Conservation (phyloP, 2,113 vertebrate species). For the Otus sunia region DNA sequence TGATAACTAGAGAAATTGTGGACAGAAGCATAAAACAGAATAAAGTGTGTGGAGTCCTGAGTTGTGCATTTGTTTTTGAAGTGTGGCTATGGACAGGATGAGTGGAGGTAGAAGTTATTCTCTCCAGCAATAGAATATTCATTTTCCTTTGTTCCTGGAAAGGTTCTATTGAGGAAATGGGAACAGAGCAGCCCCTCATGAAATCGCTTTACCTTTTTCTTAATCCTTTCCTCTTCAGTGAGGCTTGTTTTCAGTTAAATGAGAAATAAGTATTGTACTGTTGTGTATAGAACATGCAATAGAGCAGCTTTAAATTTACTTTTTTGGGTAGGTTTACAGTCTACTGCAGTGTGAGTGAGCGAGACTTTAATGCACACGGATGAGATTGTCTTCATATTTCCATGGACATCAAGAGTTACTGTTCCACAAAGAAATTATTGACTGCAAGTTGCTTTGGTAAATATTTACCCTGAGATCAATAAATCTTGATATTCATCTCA, state of each 20-base stretch:
- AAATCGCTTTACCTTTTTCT: neutral
- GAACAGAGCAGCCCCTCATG: neutral
- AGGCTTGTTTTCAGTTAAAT: neutral
- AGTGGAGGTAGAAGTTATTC: neutral
- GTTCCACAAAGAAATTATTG: neutral
- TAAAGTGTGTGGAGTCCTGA: neutral
- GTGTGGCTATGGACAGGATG: neutral
- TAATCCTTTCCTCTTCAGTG: neutral
- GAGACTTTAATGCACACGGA: neutral
- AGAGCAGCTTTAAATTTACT: neutral
- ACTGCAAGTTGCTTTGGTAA: neutral
- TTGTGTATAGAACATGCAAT: neutral
- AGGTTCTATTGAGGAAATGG: neutral
- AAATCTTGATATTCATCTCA: slow-evolving; percentile 19
- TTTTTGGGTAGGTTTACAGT: neutral
- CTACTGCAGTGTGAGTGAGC: neutral
- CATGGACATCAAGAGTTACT: neutral
- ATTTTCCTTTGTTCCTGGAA: neutral
- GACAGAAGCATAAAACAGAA: neutral
- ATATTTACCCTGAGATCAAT: neutral
- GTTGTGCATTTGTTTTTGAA: neutral
- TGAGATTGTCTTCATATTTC: neutral
- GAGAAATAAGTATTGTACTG: neutral
- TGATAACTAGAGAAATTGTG: neutral
- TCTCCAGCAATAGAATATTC: neutral